Evolutionary conservation across 2,888 invertebrate species (phyloP), one percentile per base, ranked within the genome.

Genomic region (Drosophila stalkeri): DNA sequence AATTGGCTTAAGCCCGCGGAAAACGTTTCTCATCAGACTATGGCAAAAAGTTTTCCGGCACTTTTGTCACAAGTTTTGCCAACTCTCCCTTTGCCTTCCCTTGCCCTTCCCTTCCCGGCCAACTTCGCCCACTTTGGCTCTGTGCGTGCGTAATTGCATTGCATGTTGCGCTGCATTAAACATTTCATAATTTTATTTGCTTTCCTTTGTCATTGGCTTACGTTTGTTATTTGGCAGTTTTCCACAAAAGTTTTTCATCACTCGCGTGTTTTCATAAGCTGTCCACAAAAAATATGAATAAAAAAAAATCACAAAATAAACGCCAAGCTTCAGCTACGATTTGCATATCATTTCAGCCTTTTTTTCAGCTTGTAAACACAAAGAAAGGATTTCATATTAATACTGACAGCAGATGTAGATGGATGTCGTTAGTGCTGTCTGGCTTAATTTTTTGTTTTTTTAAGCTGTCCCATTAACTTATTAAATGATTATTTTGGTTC

Each of bases 101-200:
- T 14, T 16, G 6, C 9, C n/a, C 18, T 12, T 11, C 39, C 3
- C 1, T 9, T 39, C 3, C 16, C 1, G 5, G 2, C 12, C 33
- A 23, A 1, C 37, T 27, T 27, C 20, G 20, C 35, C 41, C 33
- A 12, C 20, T 59, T 6, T 12, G 44, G 60, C 35, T 72, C 14
- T 47, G 54, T 65, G 57, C 59, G 63, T 71, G 75, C 73, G 82
- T 87, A 85, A 85, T 85, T 85, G 75, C 81, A 76, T 85, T 85
- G 84, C 88, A 81, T 87, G 84, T 79, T 87, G 85, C 82, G 82
- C 85, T 87, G 84, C 85, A 87, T 84, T 84, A 87, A 84, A 76
- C 81, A 87, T 82, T 85, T 82, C 70, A 84, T 85, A 84, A 81
- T 81, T 81, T 83, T 68, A 76, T 69, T 71, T 73, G 51, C 52